Conservation (phyloP, 2,888 invertebrate genomes). For the Morpho achilles region DNA sequence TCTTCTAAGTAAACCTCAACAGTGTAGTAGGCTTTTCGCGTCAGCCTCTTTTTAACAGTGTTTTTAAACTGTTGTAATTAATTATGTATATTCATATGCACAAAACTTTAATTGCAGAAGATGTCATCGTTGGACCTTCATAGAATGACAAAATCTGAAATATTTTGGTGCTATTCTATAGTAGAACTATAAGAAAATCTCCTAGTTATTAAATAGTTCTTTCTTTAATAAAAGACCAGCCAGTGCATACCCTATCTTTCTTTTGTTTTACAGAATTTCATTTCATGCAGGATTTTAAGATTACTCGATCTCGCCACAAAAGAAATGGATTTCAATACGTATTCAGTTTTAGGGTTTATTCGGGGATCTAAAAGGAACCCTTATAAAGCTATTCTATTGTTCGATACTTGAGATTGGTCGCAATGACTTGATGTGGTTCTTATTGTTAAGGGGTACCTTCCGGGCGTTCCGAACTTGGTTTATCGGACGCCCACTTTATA, state of each 20-base stretch:
- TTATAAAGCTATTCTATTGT: constrained; percentile 23
- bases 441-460: no score
- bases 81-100: no score
- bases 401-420: constrained; percentile 14
- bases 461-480: no score
- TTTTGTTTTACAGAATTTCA: constrained; percentile 27
- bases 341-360: constrained; percentile 26
- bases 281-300: constrained; percentile 26
- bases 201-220: constrained; percentile 17
- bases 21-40: no score
- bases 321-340: constrained; percentile 24
- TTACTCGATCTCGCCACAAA: constrained; percentile 22
- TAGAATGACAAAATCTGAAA: no score
- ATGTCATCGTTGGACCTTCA: no score
- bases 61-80: no score
- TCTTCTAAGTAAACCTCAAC: no score
- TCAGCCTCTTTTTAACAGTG: no score
- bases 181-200: neutral
- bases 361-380: constrained; percentile 23
- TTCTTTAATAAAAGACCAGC: constrained; percentile 13
- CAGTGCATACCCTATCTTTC: constrained; percentile 23
- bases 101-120: no score
- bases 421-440: constrained; percentile 5
- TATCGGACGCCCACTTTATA: no score
- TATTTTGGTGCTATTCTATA: no score